Conservation (phyloP, 2,888 invertebrate species). For the Caradrina kadenii region DNA sequence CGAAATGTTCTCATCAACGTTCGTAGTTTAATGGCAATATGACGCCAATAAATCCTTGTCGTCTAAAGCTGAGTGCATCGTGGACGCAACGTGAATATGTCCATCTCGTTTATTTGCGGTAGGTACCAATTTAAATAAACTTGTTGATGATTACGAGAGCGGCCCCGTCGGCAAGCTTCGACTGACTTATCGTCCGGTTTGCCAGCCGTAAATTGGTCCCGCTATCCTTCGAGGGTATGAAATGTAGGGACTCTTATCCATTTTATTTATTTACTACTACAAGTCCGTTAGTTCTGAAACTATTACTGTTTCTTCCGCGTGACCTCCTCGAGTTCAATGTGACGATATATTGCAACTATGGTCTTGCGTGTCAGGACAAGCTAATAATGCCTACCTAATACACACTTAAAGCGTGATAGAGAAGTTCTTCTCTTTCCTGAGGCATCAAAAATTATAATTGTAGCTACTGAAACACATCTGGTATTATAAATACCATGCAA, state of each 20-base stretch:
- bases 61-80: slow-evolving; percentile 50
- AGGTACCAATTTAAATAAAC: slow-evolving; percentile 79
- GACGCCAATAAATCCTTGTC: slow-evolving; percentile 67
- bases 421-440: background rate
- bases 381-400: background rate
- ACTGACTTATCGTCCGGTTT: slow-evolving; percentile 69
- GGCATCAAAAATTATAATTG: background rate
- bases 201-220: slow-evolving; percentile 71
- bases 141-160: slow-evolving; percentile 74
- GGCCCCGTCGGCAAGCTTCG: slow-evolving; percentile 65
- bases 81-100: slow-evolving; percentile 64
- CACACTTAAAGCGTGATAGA: background rate
- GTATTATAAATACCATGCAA: slow-evolving; percentile 8
- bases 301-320: slow-evolving; percentile 29
- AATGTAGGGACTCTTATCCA: slow-evolving; percentile 62
- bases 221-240: slow-evolving; percentile 66
- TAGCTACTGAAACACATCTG: slow-evolving; percentile 15
- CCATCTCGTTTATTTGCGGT: slow-evolving; percentile 74
- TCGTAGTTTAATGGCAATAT: slow-evolving; percentile 46
- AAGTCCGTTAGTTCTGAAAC: slow-evolving; percentile 41
- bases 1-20: slow-evolving; percentile 36
- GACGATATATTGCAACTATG: background rate
- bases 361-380: background rate
- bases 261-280: slow-evolving; percentile 59
- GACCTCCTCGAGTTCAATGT: slow-evolving; percentile 13